Base-by-base conservation (phyloP, 2,113 vertebrate genomes). In the Elaphurus davidianus region DNA sequence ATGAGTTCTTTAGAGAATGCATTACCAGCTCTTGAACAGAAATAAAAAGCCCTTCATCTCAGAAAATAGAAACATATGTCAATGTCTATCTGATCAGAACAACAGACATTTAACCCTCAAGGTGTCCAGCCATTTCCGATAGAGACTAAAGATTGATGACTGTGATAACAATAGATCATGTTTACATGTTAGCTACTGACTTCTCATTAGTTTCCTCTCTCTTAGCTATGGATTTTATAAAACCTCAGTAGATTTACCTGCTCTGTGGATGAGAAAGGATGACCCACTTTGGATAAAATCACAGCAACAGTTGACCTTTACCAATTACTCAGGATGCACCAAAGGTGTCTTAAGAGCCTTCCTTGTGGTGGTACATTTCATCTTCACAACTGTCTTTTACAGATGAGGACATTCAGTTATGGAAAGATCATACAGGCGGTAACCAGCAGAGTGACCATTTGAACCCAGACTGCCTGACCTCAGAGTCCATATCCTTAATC, bases 131-230 rank as follows among this genome's bases (percentile, higher is more conserved):
- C 84, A 86, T 93, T 98, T 97, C 71, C 86, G 76, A 17, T 25
- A 52, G 91, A 91, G 55, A 97, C 30, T 62, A 93, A 97, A 97
- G 91, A 98, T 87, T 25, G 96, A 97, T 91, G 82, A 96, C 97
- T 98, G 83, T 97, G 98, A 98, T 98, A 98, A 98, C 54, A 92
- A 98, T 82, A 91, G 0, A 0, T 94, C 94, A 89, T 43, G 95
- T 90, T 95, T 95, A 91, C 98, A 79, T 96, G 88, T 98, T 82
- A 95, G 67, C 88, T 91, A 87, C 33, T 97, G 96, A 96, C 50
- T 96, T 94, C n/a, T 67, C 83, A 95, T 98, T 98, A 95, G 97
- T 98, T 98, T 88, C 36, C 94, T 52, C 90, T 97, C 90, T 54
- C 54, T 98, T 98, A 87, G 45, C 98, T 98, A 97, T 93, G 67